Evolutionary conservation across 2,888 invertebrate genomes (phyloP), one percentile per base, ranked within the genome.

Genomic region (Drosophila phalerata): DNA sequence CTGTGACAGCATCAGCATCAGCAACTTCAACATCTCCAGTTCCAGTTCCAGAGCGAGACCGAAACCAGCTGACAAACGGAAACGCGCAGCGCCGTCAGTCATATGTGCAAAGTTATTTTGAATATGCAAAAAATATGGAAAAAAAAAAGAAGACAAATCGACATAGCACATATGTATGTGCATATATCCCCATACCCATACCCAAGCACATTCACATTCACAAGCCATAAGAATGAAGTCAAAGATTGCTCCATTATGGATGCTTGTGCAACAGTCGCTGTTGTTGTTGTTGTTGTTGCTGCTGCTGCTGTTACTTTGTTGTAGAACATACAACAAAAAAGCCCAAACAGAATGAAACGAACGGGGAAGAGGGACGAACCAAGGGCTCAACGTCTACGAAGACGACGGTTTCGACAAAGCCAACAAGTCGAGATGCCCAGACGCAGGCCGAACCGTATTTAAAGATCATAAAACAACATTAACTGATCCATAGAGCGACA

Each of bases 61-160:
- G 11, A 37, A 68, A 78, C 73, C 84, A 85, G 84, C 84, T 85
- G 84, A 85, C 84, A 70, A 85, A 85, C 84, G 84, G 89, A 85
- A 85, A 85, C 74, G 73, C 71, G 63, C 71, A 69, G 69, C 74
- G 81, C 69, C 81, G 88, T 78, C 85, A 80, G 79, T 84, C 84
- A 84, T 89, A 84, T 87, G 89, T 68, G 79, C 72, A 71, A 79
- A 89, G 89, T 79, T 89, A 85, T 85, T 85, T 85, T 85, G 77
- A 89, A 85, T 85, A 85, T 85, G 84, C 88, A 89, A 89, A 87
- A 84, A 87, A 87, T 81, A 78, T 84, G 81, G 69, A 78, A 69
- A 45, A 69, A 45, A 69, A 81, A 70, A 51, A 71, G 42, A 53
- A 56, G 66, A 72, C 43, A 68, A 67, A 65, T 57, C 60, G 52